Base-by-base conservation (phyloP, 2,113 vertebrate genomes). In the Epinephelus cyanopodus region DNA sequence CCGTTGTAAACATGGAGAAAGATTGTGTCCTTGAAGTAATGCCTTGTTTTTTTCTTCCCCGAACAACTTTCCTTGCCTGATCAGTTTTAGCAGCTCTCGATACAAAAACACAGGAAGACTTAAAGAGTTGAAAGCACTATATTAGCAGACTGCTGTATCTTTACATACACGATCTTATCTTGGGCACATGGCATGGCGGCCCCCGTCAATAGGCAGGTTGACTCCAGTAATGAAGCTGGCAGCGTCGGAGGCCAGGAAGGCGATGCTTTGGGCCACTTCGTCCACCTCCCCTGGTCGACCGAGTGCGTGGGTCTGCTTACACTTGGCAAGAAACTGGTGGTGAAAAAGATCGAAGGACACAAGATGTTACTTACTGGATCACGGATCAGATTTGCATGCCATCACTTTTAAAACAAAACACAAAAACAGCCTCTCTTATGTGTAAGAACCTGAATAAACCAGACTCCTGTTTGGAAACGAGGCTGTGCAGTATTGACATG, bases 171-270 rank as follows among this genome's bases (percentile, higher is more conserved):
- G 10, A 19, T 47, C 37, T 91, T 69, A 97, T 78, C 95, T 77
- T 4, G 96, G 95, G 72, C 96, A 97, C 96, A 96, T 97, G 53
- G 95, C 96, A 17, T 97, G 95, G 27, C 95, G 95, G 2, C 96
- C 96, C 0, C 96, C 96, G 3, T 97, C 96, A 3, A 96, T 83
- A 0, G 96, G 95, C 0, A 97, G 90, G 79, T 94, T 96, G 57
- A 96, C 95, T 15, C 95, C 96, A 3, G 96, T 96, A 6, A 97
- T 96, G 91, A 95, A 96, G 85, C 94, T 96, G 25, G 96, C 94
- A 1, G 96, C 95, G 10, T 97, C 96, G 0, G 96, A 96, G 0
- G 95, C 95, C 79, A 97, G 93, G 90, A 97, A 96, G 21, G 96
- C 95, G 33, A 97, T 96, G 74, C 93, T 87, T 9, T 95, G 94